Conservation (phyloP, 1,140 invertebrate genomes). For the Caenorhabditis briggsae region DNA sequence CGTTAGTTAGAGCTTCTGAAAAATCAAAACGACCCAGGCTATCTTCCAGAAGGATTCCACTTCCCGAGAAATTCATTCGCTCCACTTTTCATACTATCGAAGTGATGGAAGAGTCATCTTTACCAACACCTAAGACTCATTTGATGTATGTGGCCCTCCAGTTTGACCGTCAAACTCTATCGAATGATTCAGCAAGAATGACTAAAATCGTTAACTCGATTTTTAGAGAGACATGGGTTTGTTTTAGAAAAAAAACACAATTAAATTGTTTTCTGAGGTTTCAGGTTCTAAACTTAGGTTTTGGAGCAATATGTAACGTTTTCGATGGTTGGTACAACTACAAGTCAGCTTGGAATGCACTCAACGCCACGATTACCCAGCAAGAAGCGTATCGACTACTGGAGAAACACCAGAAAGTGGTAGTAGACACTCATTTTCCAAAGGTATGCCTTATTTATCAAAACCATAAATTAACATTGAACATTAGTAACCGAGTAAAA, state of each 20-base stretch:
- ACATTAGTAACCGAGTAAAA: neutral
- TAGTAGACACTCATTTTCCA: neutral
- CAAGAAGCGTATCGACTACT: constrained; percentile 35
- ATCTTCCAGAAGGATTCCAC: constrained; percentile 1
- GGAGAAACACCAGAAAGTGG: constrained; percentile 17
- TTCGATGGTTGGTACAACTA: constrained; percentile 33
- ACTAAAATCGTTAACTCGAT: constrained; percentile 24
- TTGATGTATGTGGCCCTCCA: constrained; percentile 27
- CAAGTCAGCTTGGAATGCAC: constrained; percentile 31
- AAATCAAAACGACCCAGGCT: neutral
- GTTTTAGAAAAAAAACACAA: neutral
- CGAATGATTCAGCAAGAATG: constrained; percentile 4
- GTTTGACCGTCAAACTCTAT: constrained; percentile 19
- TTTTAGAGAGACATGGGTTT: constrained; percentile 1
- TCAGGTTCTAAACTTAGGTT: constrained; percentile 30
- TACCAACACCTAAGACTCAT: neutral
- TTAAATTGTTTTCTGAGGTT: neutral
- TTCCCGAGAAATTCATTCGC: neutral
- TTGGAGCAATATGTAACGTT: constrained; percentile 2
- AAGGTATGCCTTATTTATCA: neutral
- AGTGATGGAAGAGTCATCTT: constrained; percentile 14
- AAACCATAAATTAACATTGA: neutral
- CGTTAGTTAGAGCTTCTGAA: neutral
- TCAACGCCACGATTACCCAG: constrained; percentile 28
- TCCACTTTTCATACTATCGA: neutral